phyloP scores from a whole-genome alignment of 1,140 invertebrate genomes.

The Drosophila burlai region DNA sequence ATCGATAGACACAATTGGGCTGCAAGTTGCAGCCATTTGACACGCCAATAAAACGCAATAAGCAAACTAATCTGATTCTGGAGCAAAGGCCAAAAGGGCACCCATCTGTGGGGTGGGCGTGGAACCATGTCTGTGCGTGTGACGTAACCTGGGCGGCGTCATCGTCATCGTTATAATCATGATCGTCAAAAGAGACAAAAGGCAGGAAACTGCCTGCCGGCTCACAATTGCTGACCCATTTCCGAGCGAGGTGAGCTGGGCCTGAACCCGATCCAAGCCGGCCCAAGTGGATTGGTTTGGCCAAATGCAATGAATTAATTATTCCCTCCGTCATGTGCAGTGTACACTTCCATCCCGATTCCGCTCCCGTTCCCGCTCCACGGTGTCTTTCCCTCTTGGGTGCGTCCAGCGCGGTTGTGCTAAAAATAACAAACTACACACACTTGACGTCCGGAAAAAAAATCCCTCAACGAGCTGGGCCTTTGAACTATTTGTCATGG shows the following conservation, averaged over 20 bases:
- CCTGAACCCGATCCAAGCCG: conserved; percentile 13
- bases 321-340: conserved; percentile 63
- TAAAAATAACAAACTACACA: conserved; percentile 76
- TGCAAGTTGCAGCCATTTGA: conserved; percentile 62
- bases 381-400: conserved; percentile 33
- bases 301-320: conserved; percentile 80
- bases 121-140: conserved; percentile 30
- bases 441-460: conserved; percentile 50
- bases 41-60: conserved; percentile 67
- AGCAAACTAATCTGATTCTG: conserved; percentile 49
- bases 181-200: conserved; percentile 67
- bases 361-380: background rate
- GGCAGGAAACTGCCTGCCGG: conserved; percentile 57
- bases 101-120: conserved; percentile 41
- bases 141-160: conserved; percentile 28
- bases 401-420: conserved; percentile 54
- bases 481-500: conserved; percentile 76
- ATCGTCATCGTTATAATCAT: conserved; percentile 32
- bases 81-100: conserved; percentile 61
- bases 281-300: conserved; percentile 57
- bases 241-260: conserved; percentile 26
- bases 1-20: conserved; percentile 43
- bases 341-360: background rate
- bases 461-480: conserved; percentile 50
- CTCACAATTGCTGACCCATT: conserved; percentile 78